Evolutionary conservation across 2,113 vertebrate genomes (phyloP).

Genomic region (Telmatochromis brichardi): DNA sequence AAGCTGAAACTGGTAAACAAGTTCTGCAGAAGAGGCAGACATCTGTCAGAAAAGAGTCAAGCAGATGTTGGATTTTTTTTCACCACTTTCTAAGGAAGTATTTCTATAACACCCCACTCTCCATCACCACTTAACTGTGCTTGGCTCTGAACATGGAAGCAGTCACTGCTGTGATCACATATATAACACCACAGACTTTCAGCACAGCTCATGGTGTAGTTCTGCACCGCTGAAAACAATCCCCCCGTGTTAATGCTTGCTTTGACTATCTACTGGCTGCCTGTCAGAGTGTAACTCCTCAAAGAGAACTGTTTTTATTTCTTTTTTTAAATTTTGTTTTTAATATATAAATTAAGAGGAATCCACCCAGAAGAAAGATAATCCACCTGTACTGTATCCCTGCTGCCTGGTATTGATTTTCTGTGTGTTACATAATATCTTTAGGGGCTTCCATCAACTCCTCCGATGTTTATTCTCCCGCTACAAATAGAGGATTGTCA

Average conservation of each 20-base stretch:
- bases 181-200: neutral
- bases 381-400: neutral
- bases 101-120: neutral
- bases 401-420: slow-evolving; percentile 34
- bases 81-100: neutral
- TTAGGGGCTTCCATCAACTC: slow-evolving; percentile 27
- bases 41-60: slow-evolving; percentile 47
- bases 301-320: neutral
- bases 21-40: slow-evolving; percentile 27
- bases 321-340: neutral
- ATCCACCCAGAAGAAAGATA: neutral
- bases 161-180: neutral
- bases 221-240: neutral
- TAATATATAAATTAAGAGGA: neutral
- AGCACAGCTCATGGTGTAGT: neutral
- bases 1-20: slow-evolving; percentile 58
- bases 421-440: slow-evolving; percentile 34
- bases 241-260: neutral
- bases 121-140: neutral
- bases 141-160: neutral
- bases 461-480: slow-evolving; percentile 3
- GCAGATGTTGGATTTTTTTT: slow-evolving; percentile 46
- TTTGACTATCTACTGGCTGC: neutral
- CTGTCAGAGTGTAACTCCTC: neutral
- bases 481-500: slow-evolving; percentile 43